phyloP scores from a whole-genome alignment of 2,888 invertebrate species.

The Dryadula phaetusa region DNA sequence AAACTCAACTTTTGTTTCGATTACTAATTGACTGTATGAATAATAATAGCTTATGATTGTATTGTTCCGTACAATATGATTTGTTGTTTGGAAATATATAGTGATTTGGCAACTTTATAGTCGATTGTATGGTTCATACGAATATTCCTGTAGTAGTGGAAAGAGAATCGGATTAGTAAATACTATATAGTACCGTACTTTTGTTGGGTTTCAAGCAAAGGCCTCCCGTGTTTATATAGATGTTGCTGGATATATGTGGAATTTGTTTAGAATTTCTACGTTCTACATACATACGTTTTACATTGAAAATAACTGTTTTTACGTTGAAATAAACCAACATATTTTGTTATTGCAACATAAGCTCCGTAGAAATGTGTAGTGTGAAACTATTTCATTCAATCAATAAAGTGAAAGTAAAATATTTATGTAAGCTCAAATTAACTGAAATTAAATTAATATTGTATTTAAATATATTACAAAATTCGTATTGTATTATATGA shows the following conservation, averaged over 20 bases:
- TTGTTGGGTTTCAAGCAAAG: neutral
- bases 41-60: conserved; percentile 35
- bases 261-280: neutral
- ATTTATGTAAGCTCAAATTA: too few species aligned
- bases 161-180: neutral
- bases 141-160: neutral
- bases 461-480: too few species aligned
- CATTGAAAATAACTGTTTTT: neutral
- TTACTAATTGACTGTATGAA: conserved; percentile 47
- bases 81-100: neutral
- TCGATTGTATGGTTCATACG: neutral
- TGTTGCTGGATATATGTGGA: neutral
- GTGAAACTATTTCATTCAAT: too few species aligned
- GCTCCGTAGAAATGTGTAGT: neutral
- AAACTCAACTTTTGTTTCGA: conserved; percentile 47
- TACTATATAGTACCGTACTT: neutral
- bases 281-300: neutral
- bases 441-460: too few species aligned
- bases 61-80: conserved; percentile 17
- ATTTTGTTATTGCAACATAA: neutral
- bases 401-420: too few species aligned
- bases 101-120: neutral
- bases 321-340: neutral
- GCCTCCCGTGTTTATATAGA: neutral
- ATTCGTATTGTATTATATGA: too few species aligned